These are phyloP conservation scores for Oxystoma pomonae DNA, from an alignment of 2,888 invertebrate species.

Conservation along the genomic window DNA sequence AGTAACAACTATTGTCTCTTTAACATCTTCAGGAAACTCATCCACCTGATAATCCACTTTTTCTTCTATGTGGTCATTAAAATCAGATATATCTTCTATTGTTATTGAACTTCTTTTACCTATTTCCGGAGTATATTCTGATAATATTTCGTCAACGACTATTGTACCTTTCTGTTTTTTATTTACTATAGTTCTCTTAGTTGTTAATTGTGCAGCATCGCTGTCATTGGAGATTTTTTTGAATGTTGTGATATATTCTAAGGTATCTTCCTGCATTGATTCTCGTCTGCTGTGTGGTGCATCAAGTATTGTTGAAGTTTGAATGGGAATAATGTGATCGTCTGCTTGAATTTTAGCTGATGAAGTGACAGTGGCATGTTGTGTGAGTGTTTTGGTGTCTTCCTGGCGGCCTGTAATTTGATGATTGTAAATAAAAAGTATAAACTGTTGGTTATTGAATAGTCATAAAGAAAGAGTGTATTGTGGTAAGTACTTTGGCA, in stretches of 20 bases:
- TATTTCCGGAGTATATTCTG: constrained; percentile 32
- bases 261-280: constrained; percentile 49
- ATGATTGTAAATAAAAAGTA: constrained; percentile 6
- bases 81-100: constrained; percentile 31
- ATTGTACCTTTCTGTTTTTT: constrained; percentile 43
- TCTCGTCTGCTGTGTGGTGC: constrained; percentile 40
- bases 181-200: constrained; percentile 54
- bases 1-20: constrained; percentile 35
- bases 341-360: constrained; percentile 39
- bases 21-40: constrained; percentile 34
- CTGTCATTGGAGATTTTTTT: constrained; percentile 50
- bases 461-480: too few relatives aligned
- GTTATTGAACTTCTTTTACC: constrained; percentile 23
- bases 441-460: too few relatives aligned
- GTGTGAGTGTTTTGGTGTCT: constrained; percentile 44
- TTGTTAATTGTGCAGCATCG: constrained; percentile 55
- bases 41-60: constrained; percentile 18
- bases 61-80: constrained; percentile 23
- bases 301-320: too few relatives aligned
- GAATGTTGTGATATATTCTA: constrained; percentile 60
- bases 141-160: constrained; percentile 52
- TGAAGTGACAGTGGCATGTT: constrained; percentile 44
- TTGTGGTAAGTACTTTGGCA: too few relatives aligned
- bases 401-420: constrained; percentile 46
- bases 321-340: constrained; percentile 40